A percentile compares a stretch with the other conserved stretches of the same genome.
Conservation (phyloP, 1,140 invertebrate species). For the Drosophila kikkawai region DNA sequence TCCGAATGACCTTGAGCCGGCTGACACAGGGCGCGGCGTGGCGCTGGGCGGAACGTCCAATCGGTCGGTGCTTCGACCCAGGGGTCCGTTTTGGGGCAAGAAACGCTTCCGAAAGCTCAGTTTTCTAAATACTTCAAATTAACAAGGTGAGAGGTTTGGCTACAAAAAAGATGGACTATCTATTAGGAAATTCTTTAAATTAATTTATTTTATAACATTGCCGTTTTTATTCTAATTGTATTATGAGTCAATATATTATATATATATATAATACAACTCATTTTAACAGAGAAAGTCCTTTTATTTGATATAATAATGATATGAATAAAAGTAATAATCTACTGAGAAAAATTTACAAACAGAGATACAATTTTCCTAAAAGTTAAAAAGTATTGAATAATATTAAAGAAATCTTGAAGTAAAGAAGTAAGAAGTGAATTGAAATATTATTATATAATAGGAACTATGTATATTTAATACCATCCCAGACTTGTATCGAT, state of each 20-base stretch:
- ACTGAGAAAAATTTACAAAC: no score
- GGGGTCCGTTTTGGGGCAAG: constrained; percentile 31
- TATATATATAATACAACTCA: no score
- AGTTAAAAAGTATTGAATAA: neutral
- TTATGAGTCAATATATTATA: neutral
- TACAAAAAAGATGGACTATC: neutral
- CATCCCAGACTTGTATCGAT: neutral
- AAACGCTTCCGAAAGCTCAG: constrained; percentile 60
- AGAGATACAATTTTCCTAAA: no score
- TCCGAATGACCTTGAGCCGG: constrained; percentile 65
- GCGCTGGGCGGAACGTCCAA: constrained; percentile 42
- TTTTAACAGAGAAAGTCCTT: neutral
- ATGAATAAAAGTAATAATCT: neutral
- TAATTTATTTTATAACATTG: no score
- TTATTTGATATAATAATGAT: neutral
- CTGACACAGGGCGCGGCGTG: constrained; percentile 6
- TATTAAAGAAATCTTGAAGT: neutral
- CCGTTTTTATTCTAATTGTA: neutral
- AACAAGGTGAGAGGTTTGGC: constrained; percentile 22
- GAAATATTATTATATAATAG: neutral
- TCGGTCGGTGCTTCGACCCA: constrained; percentile 24
- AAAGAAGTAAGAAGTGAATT: neutral
- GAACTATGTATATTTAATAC: neutral
- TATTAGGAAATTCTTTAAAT: neutral
- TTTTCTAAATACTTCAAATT: constrained; percentile 44